Conservation (phyloP, 2,888 invertebrate genomes). For the Cephus pulcher region DNA sequence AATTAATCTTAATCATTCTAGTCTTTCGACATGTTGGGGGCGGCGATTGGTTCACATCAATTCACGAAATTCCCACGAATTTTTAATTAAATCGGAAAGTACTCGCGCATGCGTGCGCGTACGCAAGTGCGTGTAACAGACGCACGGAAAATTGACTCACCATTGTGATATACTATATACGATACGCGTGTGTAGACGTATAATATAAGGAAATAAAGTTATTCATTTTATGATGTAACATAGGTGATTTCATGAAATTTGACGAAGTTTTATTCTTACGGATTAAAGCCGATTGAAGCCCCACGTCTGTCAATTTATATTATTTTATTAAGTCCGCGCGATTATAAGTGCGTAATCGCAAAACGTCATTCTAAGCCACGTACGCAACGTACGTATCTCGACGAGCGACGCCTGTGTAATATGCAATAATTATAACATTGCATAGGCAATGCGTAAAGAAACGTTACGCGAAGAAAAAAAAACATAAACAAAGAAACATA, state of each 20-base stretch:
- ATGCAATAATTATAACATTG: neutral
- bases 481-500: slow-evolving; percentile 14
- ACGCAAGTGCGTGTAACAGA: neutral
- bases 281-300: slow-evolving; percentile 41
- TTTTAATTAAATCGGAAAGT: neutral
- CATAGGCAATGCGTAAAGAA: slow-evolving; percentile 1
- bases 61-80: neutral
- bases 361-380: neutral
- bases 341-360: neutral
- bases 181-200: neutral
- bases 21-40: slow-evolving; percentile 60
- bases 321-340: slow-evolving; percentile 47
- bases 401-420: neutral
- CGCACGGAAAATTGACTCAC: neutral
- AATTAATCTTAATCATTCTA: slow-evolving; percentile 62
- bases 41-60: slow-evolving; percentile 42
- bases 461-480: neutral
- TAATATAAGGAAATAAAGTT: neutral
- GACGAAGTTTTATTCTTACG: slow-evolving; percentile 18
- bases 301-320: slow-evolving; percentile 46
- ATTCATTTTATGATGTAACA: neutral
- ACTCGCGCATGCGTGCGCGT: neutral
- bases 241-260: slow-evolving; percentile 13
- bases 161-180: neutral
- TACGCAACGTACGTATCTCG: neutral